Evolutionary conservation across 2,113 vertebrate species (phyloP).

Genomic region (Lophura nycthemera): DNA sequence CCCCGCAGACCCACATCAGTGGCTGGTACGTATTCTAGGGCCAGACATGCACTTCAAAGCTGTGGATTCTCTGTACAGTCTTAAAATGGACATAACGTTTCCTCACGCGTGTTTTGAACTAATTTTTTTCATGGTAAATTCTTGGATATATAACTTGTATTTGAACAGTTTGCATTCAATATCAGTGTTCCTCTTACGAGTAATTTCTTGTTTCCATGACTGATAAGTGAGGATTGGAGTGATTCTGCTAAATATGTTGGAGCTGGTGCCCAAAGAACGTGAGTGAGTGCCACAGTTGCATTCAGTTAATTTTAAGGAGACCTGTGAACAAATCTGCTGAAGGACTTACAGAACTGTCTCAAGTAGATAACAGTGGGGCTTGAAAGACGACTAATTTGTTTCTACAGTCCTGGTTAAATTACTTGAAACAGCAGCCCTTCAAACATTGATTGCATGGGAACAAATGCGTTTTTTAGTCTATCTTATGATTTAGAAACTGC

Average conservation of each 20-base stretch:
- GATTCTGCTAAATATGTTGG: no score
- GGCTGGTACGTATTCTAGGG: slow-evolving; percentile 77
- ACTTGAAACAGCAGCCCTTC: background rate
- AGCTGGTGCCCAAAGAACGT: no score
- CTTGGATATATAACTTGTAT: background rate
- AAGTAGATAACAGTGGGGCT: background rate
- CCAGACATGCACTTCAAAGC: background rate
- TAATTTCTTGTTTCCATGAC: no score
- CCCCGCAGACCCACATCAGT: slow-evolving; percentile 83
- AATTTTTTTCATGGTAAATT: background rate
- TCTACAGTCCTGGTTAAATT: background rate
- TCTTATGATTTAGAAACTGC: background rate
- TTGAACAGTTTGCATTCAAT: background rate
- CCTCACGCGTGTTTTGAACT: background rate
- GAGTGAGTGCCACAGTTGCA: no score
- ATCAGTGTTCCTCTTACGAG: rapidly evolving
- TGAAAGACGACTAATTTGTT: background rate
- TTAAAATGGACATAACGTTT: rapidly evolving
- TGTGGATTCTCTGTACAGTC: background rate
- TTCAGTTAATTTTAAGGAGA: no score
- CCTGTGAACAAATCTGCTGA: background rate
- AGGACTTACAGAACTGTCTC: background rate
- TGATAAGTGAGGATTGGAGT: no score
- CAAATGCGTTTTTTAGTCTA: background rate
- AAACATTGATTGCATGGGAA: background rate